These are phyloP conservation scores for Uloborus diversus DNA, from an alignment of 1,140 invertebrate genomes.

Conservation along the genomic window DNA sequence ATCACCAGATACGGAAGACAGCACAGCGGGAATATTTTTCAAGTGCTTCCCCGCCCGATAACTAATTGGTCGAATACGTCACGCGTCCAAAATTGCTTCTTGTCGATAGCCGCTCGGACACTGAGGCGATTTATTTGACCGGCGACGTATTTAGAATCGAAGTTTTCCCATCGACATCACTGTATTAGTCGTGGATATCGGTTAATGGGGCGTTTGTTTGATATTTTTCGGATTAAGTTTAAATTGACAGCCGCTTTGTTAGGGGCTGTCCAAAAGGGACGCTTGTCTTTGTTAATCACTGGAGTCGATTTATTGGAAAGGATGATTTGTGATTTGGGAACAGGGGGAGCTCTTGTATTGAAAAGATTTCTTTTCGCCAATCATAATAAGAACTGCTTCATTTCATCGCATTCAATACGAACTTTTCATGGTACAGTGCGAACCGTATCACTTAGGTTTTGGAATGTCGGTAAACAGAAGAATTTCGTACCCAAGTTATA, in stretches of 20 bases:
- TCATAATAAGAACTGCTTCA: too few species aligned
- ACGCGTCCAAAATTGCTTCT: conserved; percentile 7
- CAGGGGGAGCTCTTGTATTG: too few species aligned
- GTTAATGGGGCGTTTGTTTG: too few species aligned
- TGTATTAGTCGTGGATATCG: background rate
- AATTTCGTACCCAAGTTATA: too few species aligned
- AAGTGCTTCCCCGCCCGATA: conserved; percentile 5
- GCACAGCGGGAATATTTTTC: conserved; percentile 47
- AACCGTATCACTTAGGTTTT: too few species aligned
- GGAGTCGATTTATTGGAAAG: background rate
- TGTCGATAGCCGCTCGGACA: conserved; percentile 42
- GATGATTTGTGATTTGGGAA: too few species aligned
- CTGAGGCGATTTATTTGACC: background rate
- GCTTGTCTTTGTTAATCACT: background rate
- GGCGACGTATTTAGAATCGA: background rate
- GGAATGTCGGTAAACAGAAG: too few species aligned
- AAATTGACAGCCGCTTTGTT: conserved; percentile 24
- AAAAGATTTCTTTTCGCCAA: too few species aligned
- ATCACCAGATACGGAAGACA: conserved; percentile 46
- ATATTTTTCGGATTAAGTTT: background rate
- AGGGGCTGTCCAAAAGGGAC: background rate
- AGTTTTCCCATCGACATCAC: background rate
- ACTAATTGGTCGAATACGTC: conserved; percentile 49
- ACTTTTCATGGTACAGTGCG: too few species aligned
- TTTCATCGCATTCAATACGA: too few species aligned